phyloP scores from a whole-genome alignment of 2,113 vertebrate genomes.

The Phodopus roborovskii region DNA sequence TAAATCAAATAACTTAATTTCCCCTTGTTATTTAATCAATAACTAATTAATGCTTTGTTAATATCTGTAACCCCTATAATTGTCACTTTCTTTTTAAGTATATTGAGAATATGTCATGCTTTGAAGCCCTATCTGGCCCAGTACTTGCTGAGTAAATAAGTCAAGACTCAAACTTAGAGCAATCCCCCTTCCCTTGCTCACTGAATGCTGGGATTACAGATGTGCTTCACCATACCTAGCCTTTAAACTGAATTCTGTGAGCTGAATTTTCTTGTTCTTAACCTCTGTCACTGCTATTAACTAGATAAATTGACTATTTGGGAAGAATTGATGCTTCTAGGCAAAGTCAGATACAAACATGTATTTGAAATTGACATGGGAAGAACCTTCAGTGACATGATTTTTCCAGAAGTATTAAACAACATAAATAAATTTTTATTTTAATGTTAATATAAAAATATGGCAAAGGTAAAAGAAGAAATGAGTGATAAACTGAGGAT shows the following conservation, averaged over 20 bases:
- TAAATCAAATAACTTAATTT: slow-evolving; percentile 53
- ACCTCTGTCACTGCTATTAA: slow-evolving; percentile 59
- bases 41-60: slow-evolving; percentile 65
- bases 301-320: slow-evolving; percentile 60
- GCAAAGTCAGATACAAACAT: slow-evolving; percentile 76
- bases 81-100: slow-evolving; percentile 56
- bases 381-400: slow-evolving; percentile 68
- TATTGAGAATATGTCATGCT: neutral
- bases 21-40: slow-evolving; percentile 64
- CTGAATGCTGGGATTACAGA: neutral
- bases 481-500: neutral
- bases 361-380: slow-evolving; percentile 65
- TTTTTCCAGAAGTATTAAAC: slow-evolving; percentile 79
- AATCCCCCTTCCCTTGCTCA: too few relatives aligned
- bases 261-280: slow-evolving; percentile 26
- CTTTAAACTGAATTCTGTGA: slow-evolving; percentile 75
- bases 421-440: slow-evolving; percentile 68
- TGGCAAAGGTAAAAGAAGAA: neutral
- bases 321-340: slow-evolving; percentile 71
- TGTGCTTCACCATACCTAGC: neutral
- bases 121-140: neutral
- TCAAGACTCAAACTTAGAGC: neutral
- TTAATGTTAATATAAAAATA: slow-evolving; percentile 54
- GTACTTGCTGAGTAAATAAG: too few relatives aligned
- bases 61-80: slow-evolving; percentile 66